Evolutionary conservation across 2,797 vertebrate species (phyloP).

Genomic region (Manis crassicaudata): DNA sequence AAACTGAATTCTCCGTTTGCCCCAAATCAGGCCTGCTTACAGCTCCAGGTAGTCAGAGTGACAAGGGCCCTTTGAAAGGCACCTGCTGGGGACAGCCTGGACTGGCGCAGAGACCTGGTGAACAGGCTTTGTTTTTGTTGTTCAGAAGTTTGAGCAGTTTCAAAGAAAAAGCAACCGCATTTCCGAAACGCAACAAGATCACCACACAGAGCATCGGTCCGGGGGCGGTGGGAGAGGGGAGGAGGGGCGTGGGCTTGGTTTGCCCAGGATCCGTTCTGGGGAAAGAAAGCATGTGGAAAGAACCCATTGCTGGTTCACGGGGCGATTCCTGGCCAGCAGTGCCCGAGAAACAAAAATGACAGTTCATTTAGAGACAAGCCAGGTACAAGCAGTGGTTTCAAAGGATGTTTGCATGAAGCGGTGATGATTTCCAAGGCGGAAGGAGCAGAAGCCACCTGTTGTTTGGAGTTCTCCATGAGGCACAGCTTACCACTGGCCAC

Average conservation of each 20-base stretch:
- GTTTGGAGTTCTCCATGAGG: not conserved
- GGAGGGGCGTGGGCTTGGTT: not conserved
- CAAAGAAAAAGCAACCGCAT: constrained; percentile 34
- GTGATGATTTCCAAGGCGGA: not conserved
- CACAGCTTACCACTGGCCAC: not conserved
- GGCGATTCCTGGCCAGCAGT: constrained; percentile 60
- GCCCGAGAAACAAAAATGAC: constrained; percentile 68
- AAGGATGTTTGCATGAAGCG: constrained; percentile 66
- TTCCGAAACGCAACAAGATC: not conserved
- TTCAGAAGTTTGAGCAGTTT: constrained; percentile 51
- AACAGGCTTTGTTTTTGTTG: constrained; percentile 43
- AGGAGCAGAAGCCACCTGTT: not conserved
- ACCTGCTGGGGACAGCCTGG: not conserved
- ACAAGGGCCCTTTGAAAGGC: constrained; percentile 65
- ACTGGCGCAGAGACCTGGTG: not conserved
- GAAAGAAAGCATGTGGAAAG: constrained; percentile 56
- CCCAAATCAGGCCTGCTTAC: not conserved
- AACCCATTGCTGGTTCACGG: not conserved
- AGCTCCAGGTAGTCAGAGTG: not conserved
- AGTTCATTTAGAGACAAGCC: constrained; percentile 68
- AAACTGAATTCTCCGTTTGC: not conserved
- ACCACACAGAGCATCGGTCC: fast-evolving
- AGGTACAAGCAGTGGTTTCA: constrained; percentile 64
- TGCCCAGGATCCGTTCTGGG: not conserved
- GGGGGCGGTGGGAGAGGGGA: not conserved